Conservation (phyloP, 2,888 invertebrate genomes). For the Lobophora halterata region DNA sequence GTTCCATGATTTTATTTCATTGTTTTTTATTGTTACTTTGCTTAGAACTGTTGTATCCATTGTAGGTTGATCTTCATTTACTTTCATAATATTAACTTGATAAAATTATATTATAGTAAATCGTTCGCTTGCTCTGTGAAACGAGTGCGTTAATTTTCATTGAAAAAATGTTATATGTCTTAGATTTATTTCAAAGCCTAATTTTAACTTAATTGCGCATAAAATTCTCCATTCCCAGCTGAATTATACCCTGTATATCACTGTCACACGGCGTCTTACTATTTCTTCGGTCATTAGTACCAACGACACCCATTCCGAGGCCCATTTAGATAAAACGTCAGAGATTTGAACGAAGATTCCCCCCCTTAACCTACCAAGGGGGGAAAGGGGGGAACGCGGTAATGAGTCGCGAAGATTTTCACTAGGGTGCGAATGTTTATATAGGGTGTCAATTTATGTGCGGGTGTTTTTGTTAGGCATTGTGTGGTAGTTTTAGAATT, state of each 20-base stretch:
- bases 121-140: too few species aligned
- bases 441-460: conserved; percentile 75
- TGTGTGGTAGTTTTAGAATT: conserved; percentile 14
- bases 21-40: too few species aligned
- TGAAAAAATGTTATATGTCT: too few species aligned
- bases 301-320: conserved; percentile 74
- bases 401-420: conserved; percentile 80
- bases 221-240: conserved; percentile 21
- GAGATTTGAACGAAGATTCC: conserved; percentile 77
- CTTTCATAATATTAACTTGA: too few species aligned
- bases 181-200: too few species aligned
- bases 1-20: too few species aligned
- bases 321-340: conserved; percentile 81
- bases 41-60: too few species aligned
- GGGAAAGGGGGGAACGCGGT: conserved; percentile 42
- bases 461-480: conserved; percentile 35
- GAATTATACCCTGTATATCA: conserved; percentile 45
- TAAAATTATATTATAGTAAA: too few species aligned
- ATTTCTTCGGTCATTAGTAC: conserved; percentile 78
- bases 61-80: too few species aligned
- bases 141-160: too few species aligned
- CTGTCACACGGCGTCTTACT: conserved; percentile 64
- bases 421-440: conserved; percentile 75
- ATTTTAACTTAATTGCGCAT: conserved; percentile 21
- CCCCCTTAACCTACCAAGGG: conserved; percentile 29